Conservation (phyloP, 1,140 invertebrate genomes). For the Lutraria rhynchaena region DNA sequence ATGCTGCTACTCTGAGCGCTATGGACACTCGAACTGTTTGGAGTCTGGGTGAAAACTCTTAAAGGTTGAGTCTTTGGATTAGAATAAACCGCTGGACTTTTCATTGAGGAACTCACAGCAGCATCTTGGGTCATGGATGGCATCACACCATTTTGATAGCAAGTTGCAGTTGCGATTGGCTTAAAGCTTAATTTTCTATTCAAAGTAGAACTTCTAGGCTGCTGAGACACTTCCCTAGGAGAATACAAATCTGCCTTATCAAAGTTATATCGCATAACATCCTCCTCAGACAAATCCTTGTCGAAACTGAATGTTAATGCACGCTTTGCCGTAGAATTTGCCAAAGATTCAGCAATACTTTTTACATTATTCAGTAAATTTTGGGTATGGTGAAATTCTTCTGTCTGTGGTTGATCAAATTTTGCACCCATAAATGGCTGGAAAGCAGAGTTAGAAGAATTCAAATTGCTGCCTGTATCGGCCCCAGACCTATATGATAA, state of each 20-base stretch:
- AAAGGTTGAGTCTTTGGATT: slow-evolving; percentile 26
- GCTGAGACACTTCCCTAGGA: background rate
- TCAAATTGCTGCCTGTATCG: no score
- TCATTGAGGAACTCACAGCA: no score
- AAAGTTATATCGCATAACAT: slow-evolving; percentile 32
- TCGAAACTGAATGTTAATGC: slow-evolving; percentile 38
- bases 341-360: slow-evolving; percentile 40
- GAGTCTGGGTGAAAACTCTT: slow-evolving; percentile 30
- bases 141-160: background rate
- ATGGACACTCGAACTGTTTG: slow-evolving; percentile 4
- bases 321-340: slow-evolving; percentile 38
- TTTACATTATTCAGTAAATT: slow-evolving; percentile 53
- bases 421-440: slow-evolving; percentile 38
- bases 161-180: background rate
- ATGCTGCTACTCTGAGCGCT: slow-evolving; percentile 24
- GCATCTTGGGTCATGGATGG: background rate
- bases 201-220: background rate
- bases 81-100: no score
- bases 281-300: background rate
- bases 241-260: slow-evolving; percentile 28
- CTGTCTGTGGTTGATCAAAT: background rate
- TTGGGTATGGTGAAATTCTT: slow-evolving; percentile 32
- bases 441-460: slow-evolving; percentile 20
- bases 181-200: slow-evolving; percentile 27
- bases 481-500: no score